A percentile compares a stretch with the other conserved stretches of the same genome.
Conservation (phyloP, 2,797 vertebrate genomes). For the Acipenser ruthenus region DNA sequence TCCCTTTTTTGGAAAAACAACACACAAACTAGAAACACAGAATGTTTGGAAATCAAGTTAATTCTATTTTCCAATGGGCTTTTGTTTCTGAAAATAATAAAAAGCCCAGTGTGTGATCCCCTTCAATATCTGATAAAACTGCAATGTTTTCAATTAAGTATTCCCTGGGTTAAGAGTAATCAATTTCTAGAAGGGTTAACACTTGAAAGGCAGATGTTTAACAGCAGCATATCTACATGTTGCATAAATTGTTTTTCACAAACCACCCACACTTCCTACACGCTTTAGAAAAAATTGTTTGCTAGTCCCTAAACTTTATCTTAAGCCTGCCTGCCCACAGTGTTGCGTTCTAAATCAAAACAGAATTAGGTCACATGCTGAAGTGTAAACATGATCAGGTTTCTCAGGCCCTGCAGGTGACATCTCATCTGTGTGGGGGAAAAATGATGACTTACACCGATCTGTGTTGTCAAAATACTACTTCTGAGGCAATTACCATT, state of each 20-base stretch:
- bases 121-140: too few species aligned
- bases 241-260: background rate
- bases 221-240: slow-evolving; percentile 41
- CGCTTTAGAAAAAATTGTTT: slow-evolving; percentile 1
- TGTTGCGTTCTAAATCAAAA: slow-evolving; percentile 29
- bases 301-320: slow-evolving; percentile 38
- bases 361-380: slow-evolving; percentile 31
- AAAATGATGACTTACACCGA: slow-evolving; percentile 59
- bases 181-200: slow-evolving; percentile 48
- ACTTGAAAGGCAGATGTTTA: slow-evolving; percentile 58
- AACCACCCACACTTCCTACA: background rate
- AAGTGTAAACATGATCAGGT: slow-evolving; percentile 35
- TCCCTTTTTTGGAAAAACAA: too few species aligned
- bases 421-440: slow-evolving; percentile 51
- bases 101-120: too few species aligned
- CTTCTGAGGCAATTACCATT: slow-evolving; percentile 67
- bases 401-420: slow-evolving; percentile 45
- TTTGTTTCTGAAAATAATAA: too few species aligned
- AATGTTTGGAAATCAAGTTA: too few species aligned
- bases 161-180: slow-evolving; percentile 50
- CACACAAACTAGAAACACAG: too few species aligned
- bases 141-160: slow-evolving; percentile 58
- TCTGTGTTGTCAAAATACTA: slow-evolving; percentile 62
- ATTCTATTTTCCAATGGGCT: too few species aligned
- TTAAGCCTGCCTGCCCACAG: slow-evolving; percentile 20